These are phyloP conservation scores for Otolemur crassicaudatus DNA, from an alignment of 2,797 vertebrate species.

Conservation along the genomic window DNA sequence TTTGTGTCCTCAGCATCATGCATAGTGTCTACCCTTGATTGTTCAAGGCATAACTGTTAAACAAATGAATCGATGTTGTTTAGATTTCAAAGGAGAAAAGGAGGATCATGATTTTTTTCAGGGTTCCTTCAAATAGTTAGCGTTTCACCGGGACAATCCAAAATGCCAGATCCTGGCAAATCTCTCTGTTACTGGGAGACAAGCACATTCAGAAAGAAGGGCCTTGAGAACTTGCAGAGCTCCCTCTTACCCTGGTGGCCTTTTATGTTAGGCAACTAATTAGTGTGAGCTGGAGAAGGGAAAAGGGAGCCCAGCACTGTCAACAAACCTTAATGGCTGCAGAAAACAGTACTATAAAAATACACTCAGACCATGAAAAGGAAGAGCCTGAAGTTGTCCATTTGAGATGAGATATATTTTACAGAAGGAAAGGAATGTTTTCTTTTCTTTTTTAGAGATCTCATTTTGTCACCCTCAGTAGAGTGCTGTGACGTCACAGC, in stretches of 20 bases:
- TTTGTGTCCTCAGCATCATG: background rate
- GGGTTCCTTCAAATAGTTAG: constrained; percentile 1
- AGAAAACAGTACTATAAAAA: constrained; percentile 10
- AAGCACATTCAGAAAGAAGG: background rate
- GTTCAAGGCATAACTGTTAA: constrained; percentile 7
- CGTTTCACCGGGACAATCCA: background rate
- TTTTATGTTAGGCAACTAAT: background rate
- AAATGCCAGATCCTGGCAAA: constrained; percentile 7
- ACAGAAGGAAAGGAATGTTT: constrained; percentile 15
- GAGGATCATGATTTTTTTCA: background rate
- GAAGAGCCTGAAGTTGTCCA: background rate
- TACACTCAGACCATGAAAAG: background rate
- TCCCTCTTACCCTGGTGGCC: background rate
- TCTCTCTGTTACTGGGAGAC: background rate
- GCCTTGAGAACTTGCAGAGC: background rate
- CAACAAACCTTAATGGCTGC: background rate
- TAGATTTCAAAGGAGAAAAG: constrained; percentile 44
- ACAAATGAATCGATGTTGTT: constrained; percentile 50
- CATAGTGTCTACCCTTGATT: background rate
- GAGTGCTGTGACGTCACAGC: no score
- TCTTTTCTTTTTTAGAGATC: no score
- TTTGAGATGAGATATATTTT: background rate
- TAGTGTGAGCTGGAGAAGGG: background rate
- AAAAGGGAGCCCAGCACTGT: background rate
- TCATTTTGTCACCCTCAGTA: no score